Evolutionary conservation across 2,797 vertebrate species (phyloP).

Genomic region (Uromys caudimaculatus): DNA sequence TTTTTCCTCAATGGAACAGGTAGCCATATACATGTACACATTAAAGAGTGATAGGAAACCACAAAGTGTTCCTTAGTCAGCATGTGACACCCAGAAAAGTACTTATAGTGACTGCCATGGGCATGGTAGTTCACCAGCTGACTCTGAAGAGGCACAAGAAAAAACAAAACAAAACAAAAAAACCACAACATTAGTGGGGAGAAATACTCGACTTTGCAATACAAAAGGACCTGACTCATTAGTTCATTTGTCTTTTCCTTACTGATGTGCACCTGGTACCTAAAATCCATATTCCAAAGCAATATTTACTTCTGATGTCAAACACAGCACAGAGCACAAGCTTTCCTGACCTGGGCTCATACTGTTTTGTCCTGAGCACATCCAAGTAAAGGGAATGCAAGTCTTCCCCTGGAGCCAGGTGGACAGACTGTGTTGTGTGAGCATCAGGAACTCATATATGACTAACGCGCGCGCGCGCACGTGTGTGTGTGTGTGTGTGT

Average conservation of each 20-base stretch:
- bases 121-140: background rate
- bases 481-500: background rate
- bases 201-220: background rate
- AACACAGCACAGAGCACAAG: background rate
- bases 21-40: background rate
- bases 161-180: too few relatives aligned
- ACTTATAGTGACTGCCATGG: background rate
- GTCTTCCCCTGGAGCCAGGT: background rate
- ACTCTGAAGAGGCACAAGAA: background rate
- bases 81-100: background rate
- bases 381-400: background rate
- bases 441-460: background rate
- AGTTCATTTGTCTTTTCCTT: slow-evolving; percentile 22
- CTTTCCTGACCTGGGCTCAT: background rate
- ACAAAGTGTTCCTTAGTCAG: background rate
- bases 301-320: background rate
- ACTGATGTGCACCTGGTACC: background rate
- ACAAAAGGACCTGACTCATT: background rate
- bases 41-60: background rate
- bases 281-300: background rate
- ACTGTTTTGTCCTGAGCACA: background rate
- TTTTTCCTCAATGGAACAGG: background rate
- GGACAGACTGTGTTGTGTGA: background rate
- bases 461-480: background rate
- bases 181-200: background rate